phyloP scores from a whole-genome alignment of 2,113 vertebrate species.

The Scytalopus superciliaris region DNA sequence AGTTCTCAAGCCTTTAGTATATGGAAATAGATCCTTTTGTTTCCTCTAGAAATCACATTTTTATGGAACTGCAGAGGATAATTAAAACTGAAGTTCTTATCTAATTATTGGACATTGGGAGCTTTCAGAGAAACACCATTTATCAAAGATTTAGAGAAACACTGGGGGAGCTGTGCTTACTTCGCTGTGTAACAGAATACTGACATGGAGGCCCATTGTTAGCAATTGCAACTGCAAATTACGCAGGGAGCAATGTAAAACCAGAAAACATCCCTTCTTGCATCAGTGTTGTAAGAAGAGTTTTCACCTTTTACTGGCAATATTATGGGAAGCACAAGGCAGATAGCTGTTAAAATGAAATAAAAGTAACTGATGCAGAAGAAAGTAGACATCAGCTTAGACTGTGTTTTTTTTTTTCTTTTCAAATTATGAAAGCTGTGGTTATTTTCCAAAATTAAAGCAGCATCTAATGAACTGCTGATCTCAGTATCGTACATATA shows the following conservation, averaged over 20 bases:
- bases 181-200: neutral
- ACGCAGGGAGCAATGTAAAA: neutral
- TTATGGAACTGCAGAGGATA: neutral
- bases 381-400: neutral
- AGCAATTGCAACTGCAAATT: neutral
- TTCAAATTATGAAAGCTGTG: neutral
- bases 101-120: neutral
- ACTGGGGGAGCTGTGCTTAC: neutral
- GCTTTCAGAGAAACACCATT: neutral
- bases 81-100: neutral
- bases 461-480: neutral
- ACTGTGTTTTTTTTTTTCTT: neutral
- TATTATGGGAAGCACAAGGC: constrained; percentile 1
- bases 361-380: neutral
- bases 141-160: neutral
- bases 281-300: neutral
- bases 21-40: neutral
- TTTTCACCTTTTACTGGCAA: neutral
- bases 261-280: neutral
- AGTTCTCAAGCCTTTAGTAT: neutral
- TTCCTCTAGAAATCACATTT: neutral
- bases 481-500: neutral
- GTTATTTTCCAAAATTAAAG: neutral
- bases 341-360: neutral
- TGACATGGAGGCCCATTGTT: neutral